Conservation (phyloP, 2,888 invertebrate genomes). For the Epinotia bilunana region DNA sequence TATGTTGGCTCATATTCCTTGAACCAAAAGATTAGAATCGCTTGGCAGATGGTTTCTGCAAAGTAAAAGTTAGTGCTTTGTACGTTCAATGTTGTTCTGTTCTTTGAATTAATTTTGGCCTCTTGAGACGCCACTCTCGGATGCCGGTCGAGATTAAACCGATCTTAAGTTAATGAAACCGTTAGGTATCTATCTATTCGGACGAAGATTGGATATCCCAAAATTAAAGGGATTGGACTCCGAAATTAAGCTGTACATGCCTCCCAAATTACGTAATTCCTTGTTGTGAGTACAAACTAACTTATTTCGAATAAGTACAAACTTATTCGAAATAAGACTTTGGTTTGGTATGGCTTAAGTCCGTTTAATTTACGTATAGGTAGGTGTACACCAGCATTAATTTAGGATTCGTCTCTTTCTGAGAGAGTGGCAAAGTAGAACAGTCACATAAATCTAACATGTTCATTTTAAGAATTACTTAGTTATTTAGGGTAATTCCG, state of each 20-base stretch:
- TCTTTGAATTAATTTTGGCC: slow-evolving; percentile 80
- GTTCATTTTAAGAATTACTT: too few relatives aligned
- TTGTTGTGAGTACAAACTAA: background rate
- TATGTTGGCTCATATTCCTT: slow-evolving; percentile 45
- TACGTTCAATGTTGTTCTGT: slow-evolving; percentile 67
- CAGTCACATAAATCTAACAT: too few relatives aligned
- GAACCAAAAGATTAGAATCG: slow-evolving; percentile 52
- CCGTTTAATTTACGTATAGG: too few relatives aligned
- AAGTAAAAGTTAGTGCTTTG: slow-evolving; percentile 39
- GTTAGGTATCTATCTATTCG: slow-evolving; percentile 60
- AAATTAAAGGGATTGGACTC: slow-evolving; percentile 43
- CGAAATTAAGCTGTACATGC: slow-evolving; percentile 32
- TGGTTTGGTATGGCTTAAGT: too few relatives aligned
- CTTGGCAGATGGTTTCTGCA: slow-evolving; percentile 27
- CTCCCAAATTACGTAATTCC: slow-evolving; percentile 10
- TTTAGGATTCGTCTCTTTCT: too few relatives aligned
- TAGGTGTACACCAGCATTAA: too few relatives aligned
- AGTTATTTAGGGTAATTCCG: too few relatives aligned
- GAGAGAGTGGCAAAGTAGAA: too few relatives aligned
- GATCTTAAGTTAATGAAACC: slow-evolving; percentile 74
- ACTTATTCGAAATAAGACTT: background rate
- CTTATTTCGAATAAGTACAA: too few relatives aligned
- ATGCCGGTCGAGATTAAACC: slow-evolving; percentile 72
- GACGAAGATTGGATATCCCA: slow-evolving; percentile 43
- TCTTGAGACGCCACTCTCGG: slow-evolving; percentile 70